Evolutionary conservation across 2,888 invertebrate genomes (phyloP), one percentile per base, ranked within the genome.

Genomic region (Rhagophthalmus giganteus): DNA sequence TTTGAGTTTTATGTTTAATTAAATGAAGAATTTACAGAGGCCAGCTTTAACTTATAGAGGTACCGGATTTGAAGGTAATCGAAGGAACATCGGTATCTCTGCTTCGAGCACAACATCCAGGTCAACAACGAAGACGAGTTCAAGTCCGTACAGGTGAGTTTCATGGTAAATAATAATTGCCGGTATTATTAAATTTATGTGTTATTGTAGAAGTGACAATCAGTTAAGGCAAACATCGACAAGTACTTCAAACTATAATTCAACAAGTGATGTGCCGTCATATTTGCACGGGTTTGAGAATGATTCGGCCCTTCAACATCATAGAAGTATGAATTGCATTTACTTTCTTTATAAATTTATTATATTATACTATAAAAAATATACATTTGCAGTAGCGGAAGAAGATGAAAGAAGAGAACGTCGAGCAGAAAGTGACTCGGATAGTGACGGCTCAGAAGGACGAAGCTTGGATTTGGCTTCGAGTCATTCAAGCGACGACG

Each of bases 401-500:
- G 50, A 50, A 10, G 72, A 71, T 54, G 62, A 63, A 54, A 61
- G 68, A 61, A 59, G 72, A 59, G 44, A 72, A 60, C 47, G 63
- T 62, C 58, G 78, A 57, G 56, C 55, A 15, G 77, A 85, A 5
- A 83, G 85, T 64, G 85, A 85, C 58, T 85, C 88, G 0, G 93
- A 94, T 64, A 89, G 90, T 0, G 92, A 93, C 37, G 82, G 78
- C 39, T 88, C 88, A 2, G 80, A 80, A 63, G 90, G 89, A 1
- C 81, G 90, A 26, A 90, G 90, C 64, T 78, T 96, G 52, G 95
- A 95, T 65, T 81, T 96, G 37, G 95, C 95, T 8, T 95, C 95
- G 35, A 94, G 94, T 70, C 96, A 96, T 77, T 94, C 94, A 6
- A 94, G 94, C 34, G 96, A 96, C 67, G 95, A 96, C 59, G 87